Evolutionary conservation across 2,797 vertebrate species (phyloP).

Genomic region (Lepus oiostolus): DNA sequence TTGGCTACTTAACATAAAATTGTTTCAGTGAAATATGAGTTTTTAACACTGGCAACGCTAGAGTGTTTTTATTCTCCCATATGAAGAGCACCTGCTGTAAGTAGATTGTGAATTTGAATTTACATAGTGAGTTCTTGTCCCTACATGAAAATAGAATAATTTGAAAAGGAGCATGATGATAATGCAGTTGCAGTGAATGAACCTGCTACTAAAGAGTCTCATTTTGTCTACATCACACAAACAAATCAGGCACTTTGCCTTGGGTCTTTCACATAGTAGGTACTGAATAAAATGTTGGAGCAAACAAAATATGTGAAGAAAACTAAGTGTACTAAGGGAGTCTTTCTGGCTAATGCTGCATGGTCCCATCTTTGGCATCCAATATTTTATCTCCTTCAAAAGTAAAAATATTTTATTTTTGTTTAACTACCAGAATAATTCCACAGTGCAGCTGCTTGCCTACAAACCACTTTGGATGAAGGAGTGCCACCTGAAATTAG

Average conservation of each 20-base stretch:
- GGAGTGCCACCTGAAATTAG: not conserved
- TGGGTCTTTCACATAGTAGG: not conserved
- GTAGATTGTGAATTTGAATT: slow-evolving; percentile 50
- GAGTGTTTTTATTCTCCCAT: slow-evolving; percentile 56
- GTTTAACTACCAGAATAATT: slow-evolving; percentile 4
- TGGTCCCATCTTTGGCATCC: slow-evolving; percentile 23
- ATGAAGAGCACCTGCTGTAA: slow-evolving; percentile 38
- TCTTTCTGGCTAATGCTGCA: not conserved
- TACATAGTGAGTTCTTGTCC: slow-evolving; percentile 15
- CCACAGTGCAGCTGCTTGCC: not conserved
- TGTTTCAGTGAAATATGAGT: slow-evolving; percentile 71
- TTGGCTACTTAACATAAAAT: slow-evolving; percentile 61
- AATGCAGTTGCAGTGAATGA: not conserved
- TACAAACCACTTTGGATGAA: not conserved
- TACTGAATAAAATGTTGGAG: slow-evolving; percentile 23
- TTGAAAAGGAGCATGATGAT: not conserved
- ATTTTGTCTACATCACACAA: slow-evolving; percentile 29
- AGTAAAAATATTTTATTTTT: slow-evolving; percentile 1
- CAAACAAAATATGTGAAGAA: not conserved
- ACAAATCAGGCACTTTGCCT: not conserved
- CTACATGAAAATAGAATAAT: slow-evolving; percentile 52
- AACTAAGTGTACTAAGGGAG: not conserved
- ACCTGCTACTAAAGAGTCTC: not conserved
- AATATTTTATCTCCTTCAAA: slow-evolving; percentile 34
- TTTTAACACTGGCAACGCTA: slow-evolving; percentile 67